Evolutionary conservation across 2,113 vertebrate species (phyloP), one percentile per base, ranked within the genome.

Genomic region (Passer domesticus): DNA sequence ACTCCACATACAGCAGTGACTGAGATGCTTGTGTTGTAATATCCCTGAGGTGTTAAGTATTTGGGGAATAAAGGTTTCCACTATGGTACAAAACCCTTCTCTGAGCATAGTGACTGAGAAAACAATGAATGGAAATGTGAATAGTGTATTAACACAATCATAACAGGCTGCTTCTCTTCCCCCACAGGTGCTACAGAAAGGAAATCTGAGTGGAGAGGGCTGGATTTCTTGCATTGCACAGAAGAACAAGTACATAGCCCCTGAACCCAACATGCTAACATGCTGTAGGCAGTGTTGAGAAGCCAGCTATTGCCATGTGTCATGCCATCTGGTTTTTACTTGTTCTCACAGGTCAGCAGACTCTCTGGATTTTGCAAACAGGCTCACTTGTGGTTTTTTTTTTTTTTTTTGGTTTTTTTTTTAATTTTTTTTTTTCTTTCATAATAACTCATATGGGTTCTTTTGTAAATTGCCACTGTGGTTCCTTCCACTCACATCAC

Each of bases 401-500:
- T 39, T 39, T 39, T 39, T 39, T 39, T 39, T 39, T 39, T 39
- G 10, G 10, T 39, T 9, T 39, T 39, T 39, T 67, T 94, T 47
- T 93, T 87, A 6, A 19, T 4, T 39, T 67, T 95, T 47, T 93
- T 87, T 82, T 50, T 89, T 52, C 76, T 93, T 92, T 70, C 68
- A 56, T 59, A 93, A 70, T 30, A 86, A 31, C 11, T 37, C 27
- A 13, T 4, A 13, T 4, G 4, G 83, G 47, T 59, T 88, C 85
- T 92, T 86, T 92, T 52, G 60, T 89, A 81, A 94, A 95, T 77
- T 93, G 72, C 44, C 56, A 83, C 44, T 27, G 44, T 31, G 25
- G 55, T 94, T 92, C 93, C 76, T 93, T 84, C 62, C 77, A 87
- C 62, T 92, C 81, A 47, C 79, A 85, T 85, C 43, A 86, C 33